phyloP scores from a whole-genome alignment of 2,797 vertebrate species.

The Acridotheres tristis region DNA sequence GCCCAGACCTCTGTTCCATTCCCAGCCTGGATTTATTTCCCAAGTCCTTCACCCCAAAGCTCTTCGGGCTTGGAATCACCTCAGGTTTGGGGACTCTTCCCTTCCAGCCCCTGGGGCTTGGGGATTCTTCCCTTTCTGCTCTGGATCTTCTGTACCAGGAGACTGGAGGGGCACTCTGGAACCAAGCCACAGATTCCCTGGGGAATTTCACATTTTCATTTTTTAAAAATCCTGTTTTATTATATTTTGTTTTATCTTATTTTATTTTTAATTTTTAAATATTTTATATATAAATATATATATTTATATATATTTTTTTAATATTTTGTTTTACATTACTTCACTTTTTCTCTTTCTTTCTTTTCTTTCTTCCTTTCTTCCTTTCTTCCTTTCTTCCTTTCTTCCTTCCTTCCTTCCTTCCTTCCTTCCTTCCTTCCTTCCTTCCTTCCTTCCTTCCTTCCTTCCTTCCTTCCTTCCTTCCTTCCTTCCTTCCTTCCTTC shows the following conservation, averaged over 20 bases:
- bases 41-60: background rate
- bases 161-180: background rate
- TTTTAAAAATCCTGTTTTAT: no score
- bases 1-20: background rate
- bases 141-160: background rate
- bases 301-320: background rate
- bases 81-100: background rate
- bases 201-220: background rate
- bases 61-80: background rate
- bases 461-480: no score
- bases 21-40: background rate
- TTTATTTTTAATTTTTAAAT: background rate
- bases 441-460: no score
- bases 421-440: no score
- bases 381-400: no score
- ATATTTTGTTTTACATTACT: background rate
- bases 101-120: no score
- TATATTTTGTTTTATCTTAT: no score
- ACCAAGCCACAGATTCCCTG: background rate
- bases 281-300: background rate
- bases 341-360: no score
- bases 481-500: no score
- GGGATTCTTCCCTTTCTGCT: background rate
- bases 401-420: no score
- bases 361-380: no score